These are phyloP conservation scores for Pituophis catenifer DNA, from an alignment of 2,113 vertebrate species.

Conservation along the genomic window DNA sequence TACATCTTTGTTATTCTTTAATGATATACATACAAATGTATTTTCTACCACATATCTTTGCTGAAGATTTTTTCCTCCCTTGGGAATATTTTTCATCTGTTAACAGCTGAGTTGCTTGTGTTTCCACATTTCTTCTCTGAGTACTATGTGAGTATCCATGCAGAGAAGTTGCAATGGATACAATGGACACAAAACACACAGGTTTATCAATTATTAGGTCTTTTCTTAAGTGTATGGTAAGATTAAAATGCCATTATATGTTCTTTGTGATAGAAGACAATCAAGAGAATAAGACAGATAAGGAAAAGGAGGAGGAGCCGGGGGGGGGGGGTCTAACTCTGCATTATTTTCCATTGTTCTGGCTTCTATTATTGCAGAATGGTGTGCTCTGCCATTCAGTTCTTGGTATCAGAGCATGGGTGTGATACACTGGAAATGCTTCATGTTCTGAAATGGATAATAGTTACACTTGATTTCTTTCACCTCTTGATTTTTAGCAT, in stretches of 20 bases:
- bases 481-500: slow-evolving; percentile 66
- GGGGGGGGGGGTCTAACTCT: slow-evolving; percentile 64
- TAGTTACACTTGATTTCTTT: slow-evolving; percentile 68
- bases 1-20: slow-evolving; percentile 1
- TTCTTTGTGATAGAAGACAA: slow-evolving; percentile 60
- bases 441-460: slow-evolving; percentile 67
- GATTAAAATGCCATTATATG: slow-evolving; percentile 67
- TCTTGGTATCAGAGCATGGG: slow-evolving; percentile 71
- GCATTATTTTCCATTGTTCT: slow-evolving; percentile 76
- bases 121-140: slow-evolving; percentile 44
- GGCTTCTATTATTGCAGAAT: slow-evolving; percentile 60
- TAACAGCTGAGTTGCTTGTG: slow-evolving; percentile 14
- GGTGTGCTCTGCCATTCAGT: slow-evolving; percentile 74
- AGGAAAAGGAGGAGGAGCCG: too few relatives aligned
- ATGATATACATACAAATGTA: rapidly evolving
- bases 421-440: slow-evolving; percentile 69
- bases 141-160: slow-evolving; percentile 58
- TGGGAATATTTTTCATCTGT: slow-evolving; percentile 24
- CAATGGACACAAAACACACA: slow-evolving; percentile 47
- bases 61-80: neutral
- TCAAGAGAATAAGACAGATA: slow-evolving; percentile 62
- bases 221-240: slow-evolving; percentile 53
- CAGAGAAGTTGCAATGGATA: slow-evolving; percentile 50
- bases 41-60: neutral
- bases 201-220: slow-evolving; percentile 63